These are phyloP conservation scores for Fukomys damarensis DNA, from an alignment of 2,113 vertebrate genomes.

Conservation along the genomic window DNA sequence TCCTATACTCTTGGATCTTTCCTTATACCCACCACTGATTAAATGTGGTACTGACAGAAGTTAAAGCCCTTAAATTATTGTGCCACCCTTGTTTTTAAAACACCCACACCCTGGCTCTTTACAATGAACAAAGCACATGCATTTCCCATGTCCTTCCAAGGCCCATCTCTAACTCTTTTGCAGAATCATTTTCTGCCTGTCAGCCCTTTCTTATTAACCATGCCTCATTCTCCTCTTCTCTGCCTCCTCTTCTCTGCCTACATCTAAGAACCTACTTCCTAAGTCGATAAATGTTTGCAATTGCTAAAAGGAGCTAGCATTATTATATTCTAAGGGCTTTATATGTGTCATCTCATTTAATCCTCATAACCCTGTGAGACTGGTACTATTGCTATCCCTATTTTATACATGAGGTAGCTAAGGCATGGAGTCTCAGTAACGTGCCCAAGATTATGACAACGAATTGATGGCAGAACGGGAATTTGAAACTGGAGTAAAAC, in stretches of 20 bases:
- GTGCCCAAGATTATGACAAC: neutral
- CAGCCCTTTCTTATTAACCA: neutral
- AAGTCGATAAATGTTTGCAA: neutral
- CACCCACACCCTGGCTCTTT: neutral
- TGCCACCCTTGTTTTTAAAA: neutral
- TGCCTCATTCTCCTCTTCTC: neutral
- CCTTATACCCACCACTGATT: neutral
- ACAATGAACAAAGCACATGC: neutral
- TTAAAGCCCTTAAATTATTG: neutral
- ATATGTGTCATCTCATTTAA: neutral
- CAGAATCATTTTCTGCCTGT: neutral
- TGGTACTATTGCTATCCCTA: neutral
- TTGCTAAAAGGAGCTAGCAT: neutral
- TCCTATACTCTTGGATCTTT: neutral
- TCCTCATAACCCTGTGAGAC: neutral
- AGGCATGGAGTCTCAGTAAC: neutral
- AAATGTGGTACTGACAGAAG: neutral
- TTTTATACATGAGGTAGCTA: neutral
- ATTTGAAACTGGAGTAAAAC: neutral
- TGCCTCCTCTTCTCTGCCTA: neutral
- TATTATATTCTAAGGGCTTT: neutral
- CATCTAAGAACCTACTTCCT: neutral
- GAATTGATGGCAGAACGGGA: neutral
- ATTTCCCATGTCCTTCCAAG: neutral
- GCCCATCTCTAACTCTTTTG: neutral